Evolutionary conservation across 2,113 vertebrate species (phyloP), one percentile per base, ranked within the genome.

Genomic region (Genyomyrus donnyi): DNA sequence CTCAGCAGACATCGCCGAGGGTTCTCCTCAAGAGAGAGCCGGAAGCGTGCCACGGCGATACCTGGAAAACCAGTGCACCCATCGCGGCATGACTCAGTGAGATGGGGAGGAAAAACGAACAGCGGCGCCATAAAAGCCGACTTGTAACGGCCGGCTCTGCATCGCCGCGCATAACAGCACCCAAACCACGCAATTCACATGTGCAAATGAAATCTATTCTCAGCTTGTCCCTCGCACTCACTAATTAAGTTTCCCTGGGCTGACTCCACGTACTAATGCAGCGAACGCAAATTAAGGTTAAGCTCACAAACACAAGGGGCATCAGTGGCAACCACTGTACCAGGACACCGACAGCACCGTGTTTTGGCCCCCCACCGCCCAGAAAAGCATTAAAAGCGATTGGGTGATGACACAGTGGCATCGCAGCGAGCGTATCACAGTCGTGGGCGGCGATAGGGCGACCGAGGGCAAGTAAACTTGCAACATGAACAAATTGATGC

Each of bases 401-500:
- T 42, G 66, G 19, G 49, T 21, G 24, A 39, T 3, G 35, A 80
- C 35, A 77, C 70, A 31, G n/a, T 13, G 62, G 88, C 80, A 48
- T 45, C 3, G 70, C 35, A 1, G 31, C 4, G 13, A 77, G 70
- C 3, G 15, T 17, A 42, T 39, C 74, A 77, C 70, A 77, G 74
- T 42, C 15, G 35, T 80, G 74, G 74, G 74, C 6, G 74, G 74
- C 35, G 6, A 19, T 2, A 42, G 31, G 5, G 35, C 35, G 1
- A 42, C 50, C 7, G 35, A 11, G 52, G n/a, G 86, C 62, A 80
- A 46, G 89, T 5, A n/a, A 88, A 77, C 48, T 86, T n/a, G 15
- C 17, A 62, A 58, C 31, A 50, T 91, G n/a, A 27, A 88, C 27
- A 93, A 93, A 91, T 91, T 94, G 94, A 92, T 92, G 93, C 91